Evolutionary conservation across 2,888 invertebrate species (phyloP).

Genomic region (Shargacucullia verbasci): DNA sequence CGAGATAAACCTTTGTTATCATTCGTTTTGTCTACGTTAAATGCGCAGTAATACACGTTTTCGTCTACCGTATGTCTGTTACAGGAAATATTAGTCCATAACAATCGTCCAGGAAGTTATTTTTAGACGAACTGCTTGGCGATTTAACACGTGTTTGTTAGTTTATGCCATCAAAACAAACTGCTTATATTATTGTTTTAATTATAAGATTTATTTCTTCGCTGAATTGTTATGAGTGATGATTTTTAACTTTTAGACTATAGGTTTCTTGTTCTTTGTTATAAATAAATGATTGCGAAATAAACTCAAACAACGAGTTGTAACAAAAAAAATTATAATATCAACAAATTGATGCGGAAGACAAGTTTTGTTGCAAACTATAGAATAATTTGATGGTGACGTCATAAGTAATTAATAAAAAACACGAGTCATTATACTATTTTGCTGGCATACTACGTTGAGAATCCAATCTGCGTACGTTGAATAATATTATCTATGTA

Average conservation of each 20-base stretch:
- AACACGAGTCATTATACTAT: conserved; percentile 1
- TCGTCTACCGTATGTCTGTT: conserved; percentile 43
- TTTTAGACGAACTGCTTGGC: neutral
- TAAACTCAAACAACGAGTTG: neutral
- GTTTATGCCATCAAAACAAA: neutral
- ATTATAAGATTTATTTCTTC: neutral
- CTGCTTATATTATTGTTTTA: neutral
- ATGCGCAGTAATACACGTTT: conserved; percentile 23
- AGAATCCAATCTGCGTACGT: conserved; percentile 20
- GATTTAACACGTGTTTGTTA: neutral
- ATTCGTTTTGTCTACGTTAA: conserved; percentile 19
- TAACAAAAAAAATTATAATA: too few species aligned
- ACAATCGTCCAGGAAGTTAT: conserved; percentile 12
- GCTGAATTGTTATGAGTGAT: conserved; percentile 1
- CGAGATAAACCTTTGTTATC: conserved; percentile 37
- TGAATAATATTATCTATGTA: conserved; percentile 23
- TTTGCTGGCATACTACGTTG: conserved; percentile 7
- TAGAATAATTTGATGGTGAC: neutral
- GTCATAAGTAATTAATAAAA: too few species aligned
- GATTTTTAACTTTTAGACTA: conserved; percentile 35
- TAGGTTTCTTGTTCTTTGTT: too few species aligned
- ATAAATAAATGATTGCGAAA: conserved; percentile 11
- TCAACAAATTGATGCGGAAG: conserved; percentile 6
- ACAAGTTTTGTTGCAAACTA: neutral
- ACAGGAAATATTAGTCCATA: conserved; percentile 21